These are phyloP conservation scores for Pseudocheirus occidentalis DNA, from an alignment of 2,797 vertebrate species.

Conservation along the genomic window DNA sequence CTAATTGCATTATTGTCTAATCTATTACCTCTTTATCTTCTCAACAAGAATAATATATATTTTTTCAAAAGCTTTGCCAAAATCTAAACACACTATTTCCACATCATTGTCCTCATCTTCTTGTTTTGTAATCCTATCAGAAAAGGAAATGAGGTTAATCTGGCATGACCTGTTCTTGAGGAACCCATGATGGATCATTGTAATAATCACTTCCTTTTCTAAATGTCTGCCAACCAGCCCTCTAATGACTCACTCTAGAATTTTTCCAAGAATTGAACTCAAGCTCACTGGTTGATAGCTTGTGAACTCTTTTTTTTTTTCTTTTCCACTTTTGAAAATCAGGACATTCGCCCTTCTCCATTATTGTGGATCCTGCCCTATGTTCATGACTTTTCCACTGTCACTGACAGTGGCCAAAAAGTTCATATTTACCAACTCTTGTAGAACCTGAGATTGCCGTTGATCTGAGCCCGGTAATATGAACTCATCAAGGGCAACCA, in stretches of 20 bases:
- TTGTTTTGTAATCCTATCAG: background rate
- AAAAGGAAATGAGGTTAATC: background rate
- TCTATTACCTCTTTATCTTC: background rate
- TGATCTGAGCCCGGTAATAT: background rate
- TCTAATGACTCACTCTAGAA: background rate
- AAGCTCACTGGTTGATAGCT: background rate
- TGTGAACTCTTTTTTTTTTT: background rate
- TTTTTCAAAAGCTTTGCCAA: background rate
- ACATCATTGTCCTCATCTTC: background rate
- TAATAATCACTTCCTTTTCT: background rate
- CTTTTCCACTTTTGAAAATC: background rate
- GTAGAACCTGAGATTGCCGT: background rate
- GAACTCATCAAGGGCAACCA: background rate
- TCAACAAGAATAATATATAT: background rate
- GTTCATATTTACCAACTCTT: background rate
- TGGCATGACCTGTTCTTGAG: background rate
- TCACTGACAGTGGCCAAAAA: background rate
- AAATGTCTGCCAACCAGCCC: background rate
- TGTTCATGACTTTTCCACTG: background rate
- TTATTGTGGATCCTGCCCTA: background rate
- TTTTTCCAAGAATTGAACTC: background rate
- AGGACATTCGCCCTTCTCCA: background rate
- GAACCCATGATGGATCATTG: background rate
- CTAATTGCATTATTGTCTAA: background rate
- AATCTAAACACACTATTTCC: background rate